Evolutionary conservation across 2,888 invertebrate genomes (phyloP).

Genomic region (Plebejus melissa): DNA sequence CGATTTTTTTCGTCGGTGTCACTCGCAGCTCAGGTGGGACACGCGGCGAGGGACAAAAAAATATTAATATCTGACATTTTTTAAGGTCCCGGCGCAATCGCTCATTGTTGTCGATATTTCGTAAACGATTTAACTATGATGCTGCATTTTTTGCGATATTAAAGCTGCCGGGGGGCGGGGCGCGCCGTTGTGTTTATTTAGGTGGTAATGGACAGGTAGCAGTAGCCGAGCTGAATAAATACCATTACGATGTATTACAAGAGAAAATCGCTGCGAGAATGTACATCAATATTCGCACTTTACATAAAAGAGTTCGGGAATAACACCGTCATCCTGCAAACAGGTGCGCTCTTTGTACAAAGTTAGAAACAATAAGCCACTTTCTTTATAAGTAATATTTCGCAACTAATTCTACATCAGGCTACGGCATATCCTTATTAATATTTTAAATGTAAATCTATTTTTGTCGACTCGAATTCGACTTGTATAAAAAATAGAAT

Average conservation of each 20-base stretch:
- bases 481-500: too few relatives aligned
- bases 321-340: neutral
- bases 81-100: slow-evolving; percentile 67
- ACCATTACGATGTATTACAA: slow-evolving; percentile 25
- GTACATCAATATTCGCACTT: slow-evolving; percentile 12
- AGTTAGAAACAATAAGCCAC: neutral
- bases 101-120: slow-evolving; percentile 78
- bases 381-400: neutral
- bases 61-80: slow-evolving; percentile 78
- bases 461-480: too few relatives aligned
- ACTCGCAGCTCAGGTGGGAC: slow-evolving; percentile 77
- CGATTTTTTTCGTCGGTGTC: slow-evolving; percentile 71
- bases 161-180: slow-evolving; percentile 47
- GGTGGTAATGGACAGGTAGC: slow-evolving; percentile 72
- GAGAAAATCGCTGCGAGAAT: slow-evolving; percentile 20
- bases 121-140: slow-evolving; percentile 77
- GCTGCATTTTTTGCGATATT: slow-evolving; percentile 64
- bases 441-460: too few relatives aligned
- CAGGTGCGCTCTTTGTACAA: neutral
- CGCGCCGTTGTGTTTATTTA: slow-evolving; percentile 70
- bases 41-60: slow-evolving; percentile 75
- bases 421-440: too few relatives aligned
- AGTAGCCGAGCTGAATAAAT: slow-evolving; percentile 43
- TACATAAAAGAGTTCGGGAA: slow-evolving; percentile 10
- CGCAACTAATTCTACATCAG: neutral